Conservation (phyloP, 2,888 invertebrate species). For the Leucozona laternaria region DNA sequence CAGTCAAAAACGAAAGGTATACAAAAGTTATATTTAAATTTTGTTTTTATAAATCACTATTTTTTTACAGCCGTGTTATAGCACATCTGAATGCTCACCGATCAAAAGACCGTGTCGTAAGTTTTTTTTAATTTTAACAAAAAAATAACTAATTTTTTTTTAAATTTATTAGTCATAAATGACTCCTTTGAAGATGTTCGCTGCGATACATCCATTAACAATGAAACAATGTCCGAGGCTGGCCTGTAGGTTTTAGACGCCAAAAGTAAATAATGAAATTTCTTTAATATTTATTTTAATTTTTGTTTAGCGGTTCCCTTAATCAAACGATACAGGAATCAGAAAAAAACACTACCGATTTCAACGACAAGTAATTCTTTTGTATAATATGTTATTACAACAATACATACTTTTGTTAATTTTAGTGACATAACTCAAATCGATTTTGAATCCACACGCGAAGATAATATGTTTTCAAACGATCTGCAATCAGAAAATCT, state of each 20-base stretch:
- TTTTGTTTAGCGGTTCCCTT: not conserved
- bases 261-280: not conserved
- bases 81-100: not conserved
- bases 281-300: not conserved
- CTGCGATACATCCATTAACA: not conserved
- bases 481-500: not conserved
- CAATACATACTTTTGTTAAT: not conserved
- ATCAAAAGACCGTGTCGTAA: slow-evolving; percentile 6
- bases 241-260: not conserved
- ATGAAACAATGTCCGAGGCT: slow-evolving; percentile 1
- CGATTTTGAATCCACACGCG: slow-evolving; percentile 1
- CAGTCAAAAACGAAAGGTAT: slow-evolving; percentile 41
- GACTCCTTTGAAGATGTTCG: slow-evolving; percentile 11
- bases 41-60: not conserved
- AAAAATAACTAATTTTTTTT: not conserved
- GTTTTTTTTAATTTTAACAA: not conserved
- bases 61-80: not conserved
- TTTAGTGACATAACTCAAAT: not conserved
- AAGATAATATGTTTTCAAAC: not conserved
- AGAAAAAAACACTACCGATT: not conserved
- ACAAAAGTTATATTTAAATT: not conserved
- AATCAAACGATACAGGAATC: not conserved
- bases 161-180: not conserved
- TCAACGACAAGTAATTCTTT: slow-evolving; percentile 9
- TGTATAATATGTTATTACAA: not conserved